A percentile compares a stretch with the other conserved stretches of the same genome.
Evolutionary conservation across 2,797 vertebrate species (phyloP).

Genomic region (Sebastes flavidus): DNA sequence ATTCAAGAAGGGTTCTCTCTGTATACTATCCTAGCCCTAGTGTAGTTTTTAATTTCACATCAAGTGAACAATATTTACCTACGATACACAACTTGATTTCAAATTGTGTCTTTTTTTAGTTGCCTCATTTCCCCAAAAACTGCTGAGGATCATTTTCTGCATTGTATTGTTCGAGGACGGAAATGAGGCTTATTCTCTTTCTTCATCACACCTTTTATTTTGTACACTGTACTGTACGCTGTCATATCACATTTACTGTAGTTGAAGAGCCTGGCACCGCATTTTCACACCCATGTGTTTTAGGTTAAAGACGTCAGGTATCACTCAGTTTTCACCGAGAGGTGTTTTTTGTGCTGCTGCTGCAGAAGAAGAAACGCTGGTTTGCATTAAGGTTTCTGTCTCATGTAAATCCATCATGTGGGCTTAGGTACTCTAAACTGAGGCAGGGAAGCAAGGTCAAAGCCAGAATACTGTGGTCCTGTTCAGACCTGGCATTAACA

Average conservation of each 20-base stretch:
- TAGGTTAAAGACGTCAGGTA: conserved; percentile 14
- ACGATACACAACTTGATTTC: conserved; percentile 23
- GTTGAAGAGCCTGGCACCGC: conserved; percentile 9
- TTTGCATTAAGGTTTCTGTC: conserved; percentile 88
- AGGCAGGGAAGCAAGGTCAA: conserved; percentile 24
- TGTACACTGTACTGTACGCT: conserved; percentile 28
- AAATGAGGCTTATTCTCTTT: conserved; percentile 6
- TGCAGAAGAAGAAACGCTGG: conserved; percentile 57
- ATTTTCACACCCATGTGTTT: neutral
- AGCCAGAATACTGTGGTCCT: conserved; percentile 13
- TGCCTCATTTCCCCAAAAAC: conserved; percentile 17
- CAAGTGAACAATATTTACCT: conserved; percentile 37
- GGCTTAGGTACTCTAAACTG: conserved; percentile 77
- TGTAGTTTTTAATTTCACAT: conserved; percentile 32
- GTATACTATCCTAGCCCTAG: conserved; percentile 32
- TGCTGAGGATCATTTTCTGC: conserved; percentile 13
- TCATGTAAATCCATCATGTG: conserved; percentile 69
- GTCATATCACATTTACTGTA: conserved; percentile 38
- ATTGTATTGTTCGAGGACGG: neutral
- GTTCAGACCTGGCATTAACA: too few species aligned
- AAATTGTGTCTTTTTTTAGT: conserved; percentile 21
- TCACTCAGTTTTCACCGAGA: conserved; percentile 14
- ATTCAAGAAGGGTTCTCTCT: conserved; percentile 29
- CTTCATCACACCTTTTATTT: neutral
- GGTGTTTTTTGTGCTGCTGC: conserved; percentile 21